phyloP scores from a whole-genome alignment of 2,113 vertebrate genomes.

The Oceanites oceanicus region DNA sequence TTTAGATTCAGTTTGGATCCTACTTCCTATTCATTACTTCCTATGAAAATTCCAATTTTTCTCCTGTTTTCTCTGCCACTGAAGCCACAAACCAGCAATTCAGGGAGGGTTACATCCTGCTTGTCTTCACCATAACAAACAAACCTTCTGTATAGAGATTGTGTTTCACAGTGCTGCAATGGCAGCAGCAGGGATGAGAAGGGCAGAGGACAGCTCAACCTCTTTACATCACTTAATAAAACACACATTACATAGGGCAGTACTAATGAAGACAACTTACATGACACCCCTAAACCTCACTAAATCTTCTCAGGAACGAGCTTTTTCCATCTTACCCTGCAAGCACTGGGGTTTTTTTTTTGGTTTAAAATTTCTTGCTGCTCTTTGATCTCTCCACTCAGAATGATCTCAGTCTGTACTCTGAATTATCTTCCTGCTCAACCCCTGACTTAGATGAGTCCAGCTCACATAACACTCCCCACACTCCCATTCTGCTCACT shows the following conservation, averaged over 20 bases:
- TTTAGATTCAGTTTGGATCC: neutral
- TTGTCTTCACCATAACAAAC: neutral
- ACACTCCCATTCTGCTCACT: neutral
- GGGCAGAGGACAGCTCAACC: neutral
- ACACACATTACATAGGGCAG: neutral
- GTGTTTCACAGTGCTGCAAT: neutral
- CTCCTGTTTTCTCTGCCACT: neutral
- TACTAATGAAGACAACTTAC: neutral
- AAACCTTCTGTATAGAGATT: neutral
- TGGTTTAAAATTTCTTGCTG: neutral
- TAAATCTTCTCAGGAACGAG: slow-evolving; percentile 16
- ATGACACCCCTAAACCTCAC: neutral
- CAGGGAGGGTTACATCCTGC: neutral
- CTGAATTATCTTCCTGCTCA: neutral
- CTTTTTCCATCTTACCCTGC: neutral
- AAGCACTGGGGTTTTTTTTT: neutral
- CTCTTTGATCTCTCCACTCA: neutral
- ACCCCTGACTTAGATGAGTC: neutral
- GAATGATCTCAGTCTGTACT: neutral
- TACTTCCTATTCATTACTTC: neutral
- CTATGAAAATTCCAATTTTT: neutral
- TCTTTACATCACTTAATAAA: slow-evolving; percentile 1
- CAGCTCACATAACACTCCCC: neutral
- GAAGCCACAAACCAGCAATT: neutral
- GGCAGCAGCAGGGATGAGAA: neutral